Evolutionary conservation across 2,113 vertebrate species (phyloP).

Genomic region (Mungos mungo): DNA sequence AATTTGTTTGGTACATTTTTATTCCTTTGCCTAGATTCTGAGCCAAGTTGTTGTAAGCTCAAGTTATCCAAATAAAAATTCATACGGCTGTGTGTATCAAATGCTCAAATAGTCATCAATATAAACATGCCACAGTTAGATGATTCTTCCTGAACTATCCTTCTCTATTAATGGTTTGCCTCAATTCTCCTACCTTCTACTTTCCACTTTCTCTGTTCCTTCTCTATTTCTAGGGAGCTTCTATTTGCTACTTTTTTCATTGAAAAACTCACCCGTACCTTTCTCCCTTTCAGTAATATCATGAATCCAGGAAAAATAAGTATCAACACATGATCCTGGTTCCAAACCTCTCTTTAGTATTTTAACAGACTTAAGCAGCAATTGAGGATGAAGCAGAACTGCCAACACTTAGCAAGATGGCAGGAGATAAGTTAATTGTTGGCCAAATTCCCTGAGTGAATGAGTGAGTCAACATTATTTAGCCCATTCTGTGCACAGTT

Average conservation of each 20-base stretch:
- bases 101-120: conserved; percentile 35
- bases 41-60: conserved; percentile 58
- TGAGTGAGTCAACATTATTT: background rate
- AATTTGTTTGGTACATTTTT: conserved; percentile 60
- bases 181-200: background rate
- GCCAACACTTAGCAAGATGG: conserved; percentile 32
- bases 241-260: background rate
- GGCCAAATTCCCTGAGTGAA: background rate
- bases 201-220: background rate
- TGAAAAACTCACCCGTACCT: background rate
- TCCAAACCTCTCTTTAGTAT: conserved; percentile 32
- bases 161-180: background rate
- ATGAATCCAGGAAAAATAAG: conserved; percentile 26
- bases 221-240: background rate
- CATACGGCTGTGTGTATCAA: conserved; percentile 54
- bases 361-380: conserved; percentile 38
- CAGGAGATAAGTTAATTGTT: conserved; percentile 26
- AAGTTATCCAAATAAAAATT: conserved; percentile 67
- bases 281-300: conserved; percentile 5
- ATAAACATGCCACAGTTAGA: conserved; percentile 2
- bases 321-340: conserved; percentile 1
- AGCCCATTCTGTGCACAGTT: conserved; percentile 20
- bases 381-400: background rate
- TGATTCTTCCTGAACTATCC: background rate
- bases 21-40: conserved; percentile 46